These are phyloP conservation scores for Herminia tarsipennalis DNA, from an alignment of 2,888 invertebrate species.

Conservation along the genomic window DNA sequence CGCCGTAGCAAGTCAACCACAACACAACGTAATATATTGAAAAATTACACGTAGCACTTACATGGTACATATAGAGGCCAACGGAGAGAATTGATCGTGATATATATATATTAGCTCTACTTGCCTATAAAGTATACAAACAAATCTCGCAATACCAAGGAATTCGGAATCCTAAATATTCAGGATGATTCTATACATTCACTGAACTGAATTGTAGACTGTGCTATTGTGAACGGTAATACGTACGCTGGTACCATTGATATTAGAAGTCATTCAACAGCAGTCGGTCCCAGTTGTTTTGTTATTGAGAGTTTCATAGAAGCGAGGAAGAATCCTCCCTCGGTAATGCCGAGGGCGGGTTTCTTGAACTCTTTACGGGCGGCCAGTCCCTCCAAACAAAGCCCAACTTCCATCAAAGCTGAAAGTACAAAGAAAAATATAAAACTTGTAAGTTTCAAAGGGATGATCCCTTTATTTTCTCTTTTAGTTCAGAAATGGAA, in stretches of 20 bases:
- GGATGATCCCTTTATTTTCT: slow-evolving; percentile 69
- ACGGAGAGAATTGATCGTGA: neutral
- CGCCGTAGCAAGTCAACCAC: slow-evolving; percentile 5
- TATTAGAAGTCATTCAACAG: slow-evolving; percentile 31
- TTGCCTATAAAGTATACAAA: neutral
- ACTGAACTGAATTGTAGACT: neutral
- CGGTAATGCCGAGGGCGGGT: slow-evolving; percentile 46
- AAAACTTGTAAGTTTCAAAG: slow-evolving; percentile 76
- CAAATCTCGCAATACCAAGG: neutral
- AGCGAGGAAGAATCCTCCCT: slow-evolving; percentile 30
- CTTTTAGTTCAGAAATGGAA: slow-evolving; percentile 66
- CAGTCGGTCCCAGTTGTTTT: slow-evolving; percentile 44
- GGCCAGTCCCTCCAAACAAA: slow-evolving; percentile 62
- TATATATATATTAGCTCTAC: neutral
- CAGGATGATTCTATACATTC: too few relatives aligned
- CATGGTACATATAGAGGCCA: neutral
- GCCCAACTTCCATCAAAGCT: slow-evolving; percentile 71
- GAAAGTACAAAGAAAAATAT: slow-evolving; percentile 72
- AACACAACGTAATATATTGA: slow-evolving; percentile 1
- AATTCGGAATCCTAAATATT: too few relatives aligned
- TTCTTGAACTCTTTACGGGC: slow-evolving; percentile 55
- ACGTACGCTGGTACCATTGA: slow-evolving; percentile 31
- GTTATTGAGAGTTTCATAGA: slow-evolving; percentile 35
- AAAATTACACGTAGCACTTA: slow-evolving; percentile 6
- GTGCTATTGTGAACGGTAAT: slow-evolving; percentile 16